Evolutionary conservation across 2,888 invertebrate genomes (phyloP).

Genomic region (Barypeithes pellucidus): DNA sequence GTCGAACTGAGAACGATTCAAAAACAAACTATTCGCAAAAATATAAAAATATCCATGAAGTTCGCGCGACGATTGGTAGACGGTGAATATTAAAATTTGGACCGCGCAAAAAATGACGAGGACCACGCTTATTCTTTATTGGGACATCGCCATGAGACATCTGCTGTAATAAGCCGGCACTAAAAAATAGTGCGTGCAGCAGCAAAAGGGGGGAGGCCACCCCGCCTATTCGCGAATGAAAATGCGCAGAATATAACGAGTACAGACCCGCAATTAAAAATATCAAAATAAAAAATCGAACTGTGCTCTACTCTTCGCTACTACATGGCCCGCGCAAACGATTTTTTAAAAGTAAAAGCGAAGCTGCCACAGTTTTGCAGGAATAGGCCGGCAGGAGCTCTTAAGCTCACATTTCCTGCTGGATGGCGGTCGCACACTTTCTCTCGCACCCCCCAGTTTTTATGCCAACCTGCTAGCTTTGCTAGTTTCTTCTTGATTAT

Average conservation of each 20-base stretch:
- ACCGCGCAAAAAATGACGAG: conserved; percentile 71
- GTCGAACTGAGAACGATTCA: conserved; percentile 20
- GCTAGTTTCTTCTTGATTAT: conserved; percentile 53
- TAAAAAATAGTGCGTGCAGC: conserved; percentile 77
- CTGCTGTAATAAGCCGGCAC: conserved; percentile 78
- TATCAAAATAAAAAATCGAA: conserved; percentile 72
- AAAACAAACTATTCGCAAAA: conserved; percentile 47
- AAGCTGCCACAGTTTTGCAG: conserved; percentile 47
- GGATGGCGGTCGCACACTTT: conserved; percentile 41
- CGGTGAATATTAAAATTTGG: conserved; percentile 69
- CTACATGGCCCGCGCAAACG: conserved; percentile 53
- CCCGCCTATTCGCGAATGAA: conserved; percentile 72
- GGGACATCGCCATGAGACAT: conserved; percentile 76
- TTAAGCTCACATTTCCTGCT: conserved; percentile 38
- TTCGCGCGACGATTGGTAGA: conserved; percentile 66
- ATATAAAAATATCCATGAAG: conserved; percentile 40
- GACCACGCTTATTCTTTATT: conserved; percentile 70
- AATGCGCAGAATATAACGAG: conserved; percentile 77
- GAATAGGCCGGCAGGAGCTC: conserved; percentile 38
- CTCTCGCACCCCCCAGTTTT: conserved; percentile 42
- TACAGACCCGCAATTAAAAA: conserved; percentile 75
- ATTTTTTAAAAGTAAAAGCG: conserved; percentile 54
- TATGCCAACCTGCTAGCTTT: conserved; percentile 49
- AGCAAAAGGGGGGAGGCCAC: conserved; percentile 63
- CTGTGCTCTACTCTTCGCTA: conserved; percentile 55